Base-by-base conservation (phyloP, 1,140 invertebrate genomes). In the Littorina saxatilis region DNA sequence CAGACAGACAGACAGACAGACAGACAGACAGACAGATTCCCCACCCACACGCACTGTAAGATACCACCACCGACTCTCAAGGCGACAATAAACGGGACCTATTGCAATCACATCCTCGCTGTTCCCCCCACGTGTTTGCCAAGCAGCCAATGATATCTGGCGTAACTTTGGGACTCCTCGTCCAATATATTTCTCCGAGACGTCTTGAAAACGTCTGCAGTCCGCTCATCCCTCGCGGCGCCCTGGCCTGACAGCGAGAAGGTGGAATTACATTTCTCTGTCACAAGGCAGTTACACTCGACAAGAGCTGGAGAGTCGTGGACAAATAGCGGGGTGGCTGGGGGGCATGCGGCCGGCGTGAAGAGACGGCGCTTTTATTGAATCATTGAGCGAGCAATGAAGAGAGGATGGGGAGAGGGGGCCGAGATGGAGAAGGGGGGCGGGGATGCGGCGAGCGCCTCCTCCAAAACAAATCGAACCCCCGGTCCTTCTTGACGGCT, bases 251-350 rank as follows among this genome's bases (percentile, higher is more conserved):
- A 63, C 75, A 78, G 55, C 35, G 27, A 63, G 55, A 40, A 77
- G 29, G 63, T 39, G 2, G 75, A 78, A 78, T 63, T 78, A 78
- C 55, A 43, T 76, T 58, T 78, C 58, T 61, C 52, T 78, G 55
- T 61, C 58, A 37, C n/a, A n/a, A n/a, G 63, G 55, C 75, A 78
- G 75, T 63, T 63, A 39, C 58, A 78, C 75, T 78, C 37, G 35
- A 63, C 40, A 78, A 78, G 43, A 39, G 55, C 75, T n/a, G 29
- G 37, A 43, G 20, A 43, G 58, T 35, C 2, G 23, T 17, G 39
- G 13, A 43, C 75, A 78, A 78, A 78, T 63, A 78, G 15, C 23
- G 20, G 15, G 3, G 23, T 2, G 52, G 52, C 39, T 43, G 17
- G 58, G n/a, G 37, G 75, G 29, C 35, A 35, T 58, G 15, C 20